These are phyloP conservation scores for Rhodinocichla rosea DNA, from an alignment of 2,113 vertebrate genomes.

Conservation along the genomic window DNA sequence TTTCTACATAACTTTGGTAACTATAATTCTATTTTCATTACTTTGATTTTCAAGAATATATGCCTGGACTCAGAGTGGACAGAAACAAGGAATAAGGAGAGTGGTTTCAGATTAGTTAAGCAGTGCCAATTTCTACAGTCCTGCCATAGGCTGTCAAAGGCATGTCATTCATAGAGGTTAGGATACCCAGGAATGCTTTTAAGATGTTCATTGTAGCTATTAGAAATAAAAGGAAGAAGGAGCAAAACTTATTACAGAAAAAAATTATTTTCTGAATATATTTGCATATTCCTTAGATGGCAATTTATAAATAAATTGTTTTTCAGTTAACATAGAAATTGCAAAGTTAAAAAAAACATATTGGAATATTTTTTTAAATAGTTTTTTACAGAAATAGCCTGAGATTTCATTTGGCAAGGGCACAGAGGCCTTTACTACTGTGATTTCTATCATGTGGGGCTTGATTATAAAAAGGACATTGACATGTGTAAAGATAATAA, in stretches of 20 bases:
- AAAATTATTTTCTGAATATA: neutral
- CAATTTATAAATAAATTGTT: neutral
- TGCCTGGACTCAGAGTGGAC: neutral
- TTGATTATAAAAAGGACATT: constrained; percentile 6
- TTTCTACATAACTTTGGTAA: neutral
- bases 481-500: constrained; percentile 2
- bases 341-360: neutral
- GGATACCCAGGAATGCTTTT: neutral
- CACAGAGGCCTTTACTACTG: neutral
- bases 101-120: neutral
- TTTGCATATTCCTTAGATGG: neutral
- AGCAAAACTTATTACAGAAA: neutral
- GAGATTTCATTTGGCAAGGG: neutral
- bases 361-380: neutral
- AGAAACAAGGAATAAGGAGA: neutral
- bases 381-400: neutral
- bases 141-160: neutral
- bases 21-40: neutral
- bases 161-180: neutral
- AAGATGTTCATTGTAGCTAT: neutral
- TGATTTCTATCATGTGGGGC: neutral
- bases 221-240: neutral
- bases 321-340: neutral
- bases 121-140: neutral
- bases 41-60: constrained; percentile 9